A percentile compares a stretch with the other conserved stretches of the same genome.
Evolutionary conservation across 64 coral and sea anemone genomes (phyloP).

Genomic region (Porites lutea): DNA sequence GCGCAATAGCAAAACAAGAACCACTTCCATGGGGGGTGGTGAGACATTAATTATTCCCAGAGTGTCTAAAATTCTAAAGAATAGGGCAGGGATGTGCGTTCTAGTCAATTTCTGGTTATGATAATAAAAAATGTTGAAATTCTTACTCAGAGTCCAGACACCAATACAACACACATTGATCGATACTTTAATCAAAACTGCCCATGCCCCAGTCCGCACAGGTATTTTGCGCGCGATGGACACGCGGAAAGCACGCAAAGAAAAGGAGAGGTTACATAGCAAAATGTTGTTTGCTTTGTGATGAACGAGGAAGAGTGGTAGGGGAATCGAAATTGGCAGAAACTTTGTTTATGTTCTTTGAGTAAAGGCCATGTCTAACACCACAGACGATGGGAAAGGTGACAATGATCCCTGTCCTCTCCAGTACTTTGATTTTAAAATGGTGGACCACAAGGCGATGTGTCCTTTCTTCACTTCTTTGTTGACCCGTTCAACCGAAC

Average conservation of each 20-base stretch:
- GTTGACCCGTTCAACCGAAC: slow-evolving; percentile 76
- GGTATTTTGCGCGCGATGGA: neutral
- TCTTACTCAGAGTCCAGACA: too few relatives aligned
- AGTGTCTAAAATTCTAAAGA: too few relatives aligned
- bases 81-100: too few relatives aligned
- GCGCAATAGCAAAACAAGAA: neutral
- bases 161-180: too few relatives aligned
- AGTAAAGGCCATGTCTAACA: neutral
- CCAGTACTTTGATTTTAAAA: slow-evolving; percentile 93
- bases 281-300: neutral
- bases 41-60: too few relatives aligned
- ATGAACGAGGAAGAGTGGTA: too few relatives aligned
- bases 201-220: too few relatives aligned
- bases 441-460: slow-evolving; percentile 92
- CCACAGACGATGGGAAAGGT: slow-evolving; percentile 72
- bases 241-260: neutral
- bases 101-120: too few relatives aligned
- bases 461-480: slow-evolving; percentile 94
- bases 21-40: neutral
- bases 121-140: too few relatives aligned
- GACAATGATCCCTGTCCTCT: slow-evolving; percentile 96
- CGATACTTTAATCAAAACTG: too few relatives aligned
- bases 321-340: neutral
- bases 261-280: slow-evolving; percentile 9
- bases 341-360: neutral